Base-by-base conservation (phyloP, 1,140 invertebrate species). In the Camponotus pennsylvanicus region DNA sequence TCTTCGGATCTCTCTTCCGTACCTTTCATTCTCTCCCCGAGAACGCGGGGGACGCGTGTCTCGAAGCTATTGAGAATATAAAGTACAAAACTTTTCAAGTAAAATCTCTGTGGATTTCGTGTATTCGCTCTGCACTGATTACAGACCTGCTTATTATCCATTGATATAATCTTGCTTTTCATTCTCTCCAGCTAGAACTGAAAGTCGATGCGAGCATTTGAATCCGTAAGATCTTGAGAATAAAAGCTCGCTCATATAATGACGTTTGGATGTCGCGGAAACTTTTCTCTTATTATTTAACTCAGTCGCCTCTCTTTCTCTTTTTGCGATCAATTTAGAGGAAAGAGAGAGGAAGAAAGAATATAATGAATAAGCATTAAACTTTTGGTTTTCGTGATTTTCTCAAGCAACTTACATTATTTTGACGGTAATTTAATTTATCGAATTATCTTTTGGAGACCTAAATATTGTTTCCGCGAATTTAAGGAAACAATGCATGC, bases 111-210 rank as follows among this genome's bases (percentile, higher is more conserved):
- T 84, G 49, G 80, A 89, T 85, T 85, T 89, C 59, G 55, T 37
- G 61, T 45, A 76, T 21, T 63, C 42, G 57, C 49, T 21, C 57
- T 18, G 52, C 86, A 89, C 80, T 78, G 70, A 85, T 87, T 82
- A 77, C 34, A 13, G 59, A 87, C 15, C 32, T 85, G 59, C 86
- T 85, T 89, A 90, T 89, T 85, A 89, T 71, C 57, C 70, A 13
- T 15, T 45, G 45, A 85, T 52, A 59, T 82, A 89, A 90, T 76
- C 64, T 78, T 64, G 13, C 52, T 77, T 57, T 61, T 49, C n/a
- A 37, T 55, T 27, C 9, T 55, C 40, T 73, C 34, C 8, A 79
- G 32, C 52, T 52, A 11, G 18, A 77, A 37, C 34, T 3, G 21
- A 70, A 13, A 71, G 15, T 18, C 15, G 15, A 52, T 52, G 49